Conservation (phyloP, 2,113 vertebrate species). For the Patagioenas fasciata region DNA sequence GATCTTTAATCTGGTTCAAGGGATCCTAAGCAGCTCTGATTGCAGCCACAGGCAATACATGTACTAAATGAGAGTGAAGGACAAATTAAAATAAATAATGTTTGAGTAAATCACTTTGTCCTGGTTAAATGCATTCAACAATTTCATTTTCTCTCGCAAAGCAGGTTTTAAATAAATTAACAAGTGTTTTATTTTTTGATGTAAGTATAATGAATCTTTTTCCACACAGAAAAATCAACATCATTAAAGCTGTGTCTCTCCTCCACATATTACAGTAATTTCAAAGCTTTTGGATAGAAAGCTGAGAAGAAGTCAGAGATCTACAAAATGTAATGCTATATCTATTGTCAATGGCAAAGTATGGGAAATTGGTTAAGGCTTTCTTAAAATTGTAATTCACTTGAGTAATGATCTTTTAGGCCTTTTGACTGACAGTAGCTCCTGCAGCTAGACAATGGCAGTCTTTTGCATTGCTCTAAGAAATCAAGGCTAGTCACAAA, state of each 20-base stretch:
- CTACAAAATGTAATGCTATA: background rate
- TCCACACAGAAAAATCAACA: background rate
- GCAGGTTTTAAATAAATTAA: conserved; percentile 61
- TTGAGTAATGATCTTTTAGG: background rate
- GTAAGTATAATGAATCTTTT: conserved; percentile 20
- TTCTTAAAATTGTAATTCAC: conserved; percentile 26
- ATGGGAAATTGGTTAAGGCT: background rate
- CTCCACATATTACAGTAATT: background rate
- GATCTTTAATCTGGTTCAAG: conserved; percentile 74
- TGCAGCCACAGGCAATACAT: conserved; percentile 66
- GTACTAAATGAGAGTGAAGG: conserved; percentile 72
- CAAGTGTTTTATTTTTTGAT: conserved; percentile 18
- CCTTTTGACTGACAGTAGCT: background rate
- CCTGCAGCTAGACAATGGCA: background rate
- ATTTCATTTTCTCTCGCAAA: conserved; percentile 59
- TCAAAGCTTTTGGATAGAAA: conserved; percentile 8
- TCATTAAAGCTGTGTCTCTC: background rate
- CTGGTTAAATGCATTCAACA: conserved; percentile 57
- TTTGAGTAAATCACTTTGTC: conserved; percentile 67
- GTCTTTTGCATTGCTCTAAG: background rate
- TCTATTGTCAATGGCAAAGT: conserved; percentile 26
- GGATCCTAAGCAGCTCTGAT: conserved; percentile 65
- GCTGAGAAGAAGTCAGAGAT: background rate
- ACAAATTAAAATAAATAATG: conserved; percentile 74
- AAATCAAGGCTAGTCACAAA: background rate